Base-by-base conservation (phyloP, 2,888 invertebrate species). In the Deilephila elpenor region DNA sequence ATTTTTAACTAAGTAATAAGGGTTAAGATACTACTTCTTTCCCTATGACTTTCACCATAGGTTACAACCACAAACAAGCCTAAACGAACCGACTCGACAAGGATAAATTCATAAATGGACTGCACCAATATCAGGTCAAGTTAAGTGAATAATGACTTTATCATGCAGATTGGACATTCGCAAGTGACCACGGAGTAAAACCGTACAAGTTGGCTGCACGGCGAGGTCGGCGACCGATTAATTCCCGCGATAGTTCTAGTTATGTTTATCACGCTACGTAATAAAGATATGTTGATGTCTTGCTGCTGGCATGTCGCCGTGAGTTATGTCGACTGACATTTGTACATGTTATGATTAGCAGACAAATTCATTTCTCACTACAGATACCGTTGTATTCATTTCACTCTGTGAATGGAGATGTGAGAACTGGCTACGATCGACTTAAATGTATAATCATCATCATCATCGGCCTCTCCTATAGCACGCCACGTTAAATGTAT, bases 261-360 rank as follows among this genome's bases (percentile, higher is more conserved):
- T 87, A 82, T 80, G 84, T 89, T 91, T 92, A 91, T 91, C 88
- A 87, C 82, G 86, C 83, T 83, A 78, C 82, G 86, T 78, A 90
- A 91, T 92, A 92, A 92, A 90, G 90, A 90, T 90, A 91, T 89
- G 87, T 84, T 82, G 84, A 86, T 85, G 87, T 84, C 79, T 81
- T 78, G 80, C 79, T 79, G 78, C 80, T 81, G 80, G 77, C 77
- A 74, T 74, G 79, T 74, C 74, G 76, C 77, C 75, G 77, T 84
- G 84, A 82, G 78, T 79, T 80, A 83, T 81, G 77, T 78, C 51
- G 74, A 67, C 72, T 59, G 77, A 75, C 73, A 76, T 75, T 75
- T 75, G 59, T 61, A 74, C 61, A 72, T 59, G 72, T 64, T 72
- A 59, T 37, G 37, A 67, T 59, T 62, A 72, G 64, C 32, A 59